Evolutionary conservation across 2,888 invertebrate species (phyloP).

Genomic region (Alcis repandata): DNA sequence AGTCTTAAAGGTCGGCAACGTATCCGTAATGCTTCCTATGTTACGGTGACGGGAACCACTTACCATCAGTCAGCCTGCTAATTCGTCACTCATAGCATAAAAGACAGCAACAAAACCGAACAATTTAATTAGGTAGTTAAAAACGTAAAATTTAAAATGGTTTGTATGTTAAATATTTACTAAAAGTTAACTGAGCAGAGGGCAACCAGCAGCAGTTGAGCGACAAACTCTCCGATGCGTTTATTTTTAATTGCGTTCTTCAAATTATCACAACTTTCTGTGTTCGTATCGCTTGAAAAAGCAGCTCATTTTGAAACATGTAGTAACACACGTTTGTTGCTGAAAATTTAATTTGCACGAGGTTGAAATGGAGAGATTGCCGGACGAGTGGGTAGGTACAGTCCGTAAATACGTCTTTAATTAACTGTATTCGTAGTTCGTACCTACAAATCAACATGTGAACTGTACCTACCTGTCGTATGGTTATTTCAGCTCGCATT

Average conservation of each 20-base stretch:
- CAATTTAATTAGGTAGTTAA: not conserved
- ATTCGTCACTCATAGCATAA: no score
- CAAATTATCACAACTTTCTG: slow-evolving; percentile 62
- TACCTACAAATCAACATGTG: no score
- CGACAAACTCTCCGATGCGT: slow-evolving; percentile 53
- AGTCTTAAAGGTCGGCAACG: no score
- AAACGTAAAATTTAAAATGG: not conserved
- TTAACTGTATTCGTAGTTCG: no score
- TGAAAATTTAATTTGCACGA: not conserved
- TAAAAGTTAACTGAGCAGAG: slow-evolving; percentile 35
- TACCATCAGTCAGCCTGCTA: no score
- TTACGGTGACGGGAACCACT: no score
- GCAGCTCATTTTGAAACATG: not conserved
- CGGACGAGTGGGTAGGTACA: no score
- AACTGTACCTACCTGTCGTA: no score
- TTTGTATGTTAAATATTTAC: slow-evolving; percentile 29
- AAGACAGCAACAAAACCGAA: not conserved
- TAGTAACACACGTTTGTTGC: not conserved
- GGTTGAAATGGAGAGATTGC: no score
- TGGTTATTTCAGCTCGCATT: no score
- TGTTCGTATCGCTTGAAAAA: slow-evolving; percentile 29
- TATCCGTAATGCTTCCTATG: no score
- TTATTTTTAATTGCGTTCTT: slow-evolving; percentile 68
- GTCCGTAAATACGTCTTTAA: no score
- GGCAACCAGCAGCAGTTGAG: slow-evolving; percentile 28